These are phyloP conservation scores for Aphidoletes aphidimyza DNA, from an alignment of 2,888 invertebrate species.

Conservation along the genomic window DNA sequence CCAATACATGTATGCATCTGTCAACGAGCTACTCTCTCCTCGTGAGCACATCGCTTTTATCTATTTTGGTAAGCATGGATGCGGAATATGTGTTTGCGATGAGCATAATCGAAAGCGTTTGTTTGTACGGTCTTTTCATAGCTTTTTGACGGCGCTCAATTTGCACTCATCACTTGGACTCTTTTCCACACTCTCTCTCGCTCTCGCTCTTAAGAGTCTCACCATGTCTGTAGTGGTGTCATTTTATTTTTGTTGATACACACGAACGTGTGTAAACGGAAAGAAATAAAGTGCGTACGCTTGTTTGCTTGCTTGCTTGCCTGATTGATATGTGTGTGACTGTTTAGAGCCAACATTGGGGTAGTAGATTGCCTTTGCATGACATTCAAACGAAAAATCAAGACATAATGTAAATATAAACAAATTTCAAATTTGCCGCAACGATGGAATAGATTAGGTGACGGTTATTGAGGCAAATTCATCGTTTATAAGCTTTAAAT, in stretches of 20 bases:
- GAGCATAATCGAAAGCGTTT: slow-evolving; percentile 12
- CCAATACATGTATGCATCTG: background rate
- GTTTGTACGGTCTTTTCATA: slow-evolving; percentile 15
- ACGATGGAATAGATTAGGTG: background rate
- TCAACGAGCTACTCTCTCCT: background rate
- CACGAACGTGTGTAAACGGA: slow-evolving; percentile 5
- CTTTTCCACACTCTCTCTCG: too few relatives aligned
- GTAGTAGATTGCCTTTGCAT: slow-evolving; percentile 1
- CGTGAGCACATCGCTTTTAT: background rate
- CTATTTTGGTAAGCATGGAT: too few relatives aligned
- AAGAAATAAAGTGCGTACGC: slow-evolving; percentile 15
- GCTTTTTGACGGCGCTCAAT: background rate
- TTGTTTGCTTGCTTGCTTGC: background rate
- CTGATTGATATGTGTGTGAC: background rate
- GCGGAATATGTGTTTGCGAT: background rate
- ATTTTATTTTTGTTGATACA: background rate
- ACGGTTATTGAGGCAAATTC: background rate
- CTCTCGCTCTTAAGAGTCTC: too few relatives aligned
- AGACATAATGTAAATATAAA: background rate
- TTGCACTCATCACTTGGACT: background rate
- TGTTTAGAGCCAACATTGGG: background rate
- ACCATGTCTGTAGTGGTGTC: background rate
- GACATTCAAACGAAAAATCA: background rate
- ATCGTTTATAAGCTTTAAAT: too few relatives aligned
- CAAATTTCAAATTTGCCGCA: slow-evolving; percentile 24